These are phyloP conservation scores for Limosa lapponica DNA, from an alignment of 2,797 vertebrate genomes.

Conservation along the genomic window DNA sequence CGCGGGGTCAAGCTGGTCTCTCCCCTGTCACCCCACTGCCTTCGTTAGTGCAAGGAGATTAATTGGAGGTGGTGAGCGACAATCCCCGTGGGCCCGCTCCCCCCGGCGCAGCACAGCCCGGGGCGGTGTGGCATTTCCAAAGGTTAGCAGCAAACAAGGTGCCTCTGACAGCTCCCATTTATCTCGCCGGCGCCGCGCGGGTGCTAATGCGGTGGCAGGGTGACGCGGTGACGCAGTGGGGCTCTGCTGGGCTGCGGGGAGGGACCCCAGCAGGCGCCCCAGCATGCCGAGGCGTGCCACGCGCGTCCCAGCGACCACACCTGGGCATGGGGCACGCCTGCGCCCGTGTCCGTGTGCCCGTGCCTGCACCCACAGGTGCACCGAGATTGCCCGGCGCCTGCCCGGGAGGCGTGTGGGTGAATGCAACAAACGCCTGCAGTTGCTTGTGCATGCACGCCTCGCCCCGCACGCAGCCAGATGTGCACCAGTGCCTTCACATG, in stretches of 20 bases:
- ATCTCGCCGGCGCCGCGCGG: slow-evolving; percentile 65
- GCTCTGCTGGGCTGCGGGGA: slow-evolving; percentile 1
- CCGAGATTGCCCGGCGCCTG: fast-evolving
- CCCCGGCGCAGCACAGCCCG: background rate
- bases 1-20: background rate
- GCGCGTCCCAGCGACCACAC: fast-evolving
- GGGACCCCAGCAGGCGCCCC: background rate
- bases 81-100: background rate
- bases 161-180: slow-evolving; percentile 73
- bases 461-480: fast-evolving
- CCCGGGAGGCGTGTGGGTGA: fast-evolving
- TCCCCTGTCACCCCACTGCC: background rate
- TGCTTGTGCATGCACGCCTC: fast-evolving
- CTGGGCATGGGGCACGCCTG: background rate
- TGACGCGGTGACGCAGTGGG: background rate
- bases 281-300: background rate
- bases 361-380: fast-evolving
- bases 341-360: fast-evolving
- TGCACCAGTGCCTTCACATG: fast-evolving
- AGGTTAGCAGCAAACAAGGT: slow-evolving; percentile 76
- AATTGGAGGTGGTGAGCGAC: slow-evolving; percentile 39
- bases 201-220: slow-evolving; percentile 74
- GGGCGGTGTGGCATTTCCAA: slow-evolving; percentile 69
- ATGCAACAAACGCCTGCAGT: fast-evolving
- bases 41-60: slow-evolving; percentile 44